Base-by-base conservation (phyloP, 92 coral and sea anemone species). In the Paramuricea clavata region DNA sequence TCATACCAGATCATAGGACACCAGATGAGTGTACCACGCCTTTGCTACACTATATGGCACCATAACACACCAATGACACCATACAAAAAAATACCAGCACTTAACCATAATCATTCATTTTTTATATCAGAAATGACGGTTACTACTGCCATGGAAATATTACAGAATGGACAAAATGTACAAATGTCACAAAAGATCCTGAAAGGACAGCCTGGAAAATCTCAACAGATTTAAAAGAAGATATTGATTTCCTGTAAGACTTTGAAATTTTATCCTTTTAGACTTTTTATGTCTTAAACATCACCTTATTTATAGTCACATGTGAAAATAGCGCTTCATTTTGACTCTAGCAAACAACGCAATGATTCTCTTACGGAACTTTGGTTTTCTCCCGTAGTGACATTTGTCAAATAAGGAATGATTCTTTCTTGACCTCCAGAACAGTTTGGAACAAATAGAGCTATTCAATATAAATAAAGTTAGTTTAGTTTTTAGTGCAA, bases 161-260 rank as follows among this genome's bases (percentile, higher is more conserved):
- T 74, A 93, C 99, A 17, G 95, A 90, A 23, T 96, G 99, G 99
- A 96, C 99, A 36, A 96, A 96, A 43, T 96, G 99, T 72, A 89
- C 84, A n/a, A 85, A 90, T 83, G 85, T 89, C 78, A 96, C 99
- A 22, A 94, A 90, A 65, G 95, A 96, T 27, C 99, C 99, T 5
- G 90, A 89, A 31, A 83, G 99, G 42, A 81, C 64, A 33, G 33
- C 56, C 31, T 96, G 99, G 99, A 74, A 69, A 26, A 86, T 96
- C 25, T 88, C 98, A 12, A 79, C 82, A 17, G 97, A 91, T 11
- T 71, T 96, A 10, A 94, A 93, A 69, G 97, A 93, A 43, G 88
- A 87, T 0, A 72, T 88, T 41, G 95, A 96, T 22, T 93, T 67
- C 74, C 81, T 96, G 99, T 96, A 89, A 84, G 98, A 85, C 26